phyloP scores from a whole-genome alignment of 2,113 vertebrate genomes.

The Gopherus flavomarginatus region DNA sequence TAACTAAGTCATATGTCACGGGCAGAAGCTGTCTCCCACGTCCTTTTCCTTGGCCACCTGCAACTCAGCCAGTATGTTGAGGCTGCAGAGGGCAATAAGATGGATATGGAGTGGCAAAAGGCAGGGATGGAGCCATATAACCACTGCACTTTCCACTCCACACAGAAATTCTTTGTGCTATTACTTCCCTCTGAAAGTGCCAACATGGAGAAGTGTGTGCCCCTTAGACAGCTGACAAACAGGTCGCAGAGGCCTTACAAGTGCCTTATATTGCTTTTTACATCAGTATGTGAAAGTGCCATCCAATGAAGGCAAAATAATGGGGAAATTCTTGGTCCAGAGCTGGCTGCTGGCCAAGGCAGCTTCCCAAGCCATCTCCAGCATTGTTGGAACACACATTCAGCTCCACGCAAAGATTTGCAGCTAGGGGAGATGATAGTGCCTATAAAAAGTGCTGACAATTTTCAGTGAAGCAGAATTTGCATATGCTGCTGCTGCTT shows the following conservation, averaged over 20 bases:
- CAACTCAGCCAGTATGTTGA: background rate
- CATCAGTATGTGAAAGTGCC: background rate
- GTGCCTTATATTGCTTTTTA: background rate
- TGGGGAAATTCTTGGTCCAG: background rate
- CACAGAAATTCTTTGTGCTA: background rate
- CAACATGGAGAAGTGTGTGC: fast-evolving
- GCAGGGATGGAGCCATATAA: background rate
- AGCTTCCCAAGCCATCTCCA: slow-evolving; percentile 64
- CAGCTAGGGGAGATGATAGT: slow-evolving; percentile 65
- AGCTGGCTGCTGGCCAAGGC: background rate
- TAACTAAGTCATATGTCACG: background rate
- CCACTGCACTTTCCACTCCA: background rate
- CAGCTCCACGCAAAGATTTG: slow-evolving; percentile 54
- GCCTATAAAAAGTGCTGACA: slow-evolving; percentile 74
- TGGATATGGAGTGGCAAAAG: background rate
- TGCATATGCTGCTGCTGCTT: slow-evolving; percentile 68
- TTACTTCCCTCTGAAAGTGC: background rate
- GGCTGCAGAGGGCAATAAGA: background rate
- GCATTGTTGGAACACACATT: slow-evolving; percentile 53
- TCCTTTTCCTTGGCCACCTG: background rate
- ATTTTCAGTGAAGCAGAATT: slow-evolving; percentile 51
- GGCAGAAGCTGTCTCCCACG: background rate
- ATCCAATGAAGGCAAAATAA: slow-evolving; percentile 3
- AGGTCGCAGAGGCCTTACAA: background rate
- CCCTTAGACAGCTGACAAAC: background rate